Evolutionary conservation across 2,888 invertebrate genomes (phyloP), one percentile per base, ranked within the genome.

Genomic region (Yponomeuta sedellus): DNA sequence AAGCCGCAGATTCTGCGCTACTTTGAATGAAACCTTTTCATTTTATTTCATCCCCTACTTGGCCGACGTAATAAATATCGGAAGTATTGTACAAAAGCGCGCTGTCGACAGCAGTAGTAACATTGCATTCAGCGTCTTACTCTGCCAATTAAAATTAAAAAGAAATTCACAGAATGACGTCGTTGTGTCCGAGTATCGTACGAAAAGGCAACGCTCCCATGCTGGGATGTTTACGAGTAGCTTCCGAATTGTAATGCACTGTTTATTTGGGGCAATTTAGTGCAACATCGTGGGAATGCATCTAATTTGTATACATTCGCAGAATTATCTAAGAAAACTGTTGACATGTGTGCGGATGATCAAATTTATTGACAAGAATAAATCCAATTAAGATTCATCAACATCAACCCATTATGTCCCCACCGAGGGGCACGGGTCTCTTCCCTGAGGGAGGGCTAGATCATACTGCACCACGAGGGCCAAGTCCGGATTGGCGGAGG

Each of bases 231-330:
- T 59, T 59, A 67, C 16, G 75, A 77, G 75, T 79, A 77, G 81
- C 80, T 69, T 84, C 83, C 85, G 82, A 80, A 73, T 75, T 71
- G 68, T 52, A 74, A 75, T 71, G 75, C 34, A 34, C 3, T 70
- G 76, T 75, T 61, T 61, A 61, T 61, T 61, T 61, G 28, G 61
- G 61, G 76, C 77, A 72, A 19, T 67, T 68, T 44, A 61, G 67
- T 61, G 66, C 65, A 64, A 22, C 28, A 64, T 72, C 85, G 86
- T 87, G 87, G 80, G 86, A 87, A 86, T 69, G 10, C 70, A 52
- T 66, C 74, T 78, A 78, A 80, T 84, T 82, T 82, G 75, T 67
- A 67, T 68, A 66, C 67, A 68, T 11, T 22, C 4, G 25, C 22
- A 11, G 11, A 22, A 59, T 59, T 25, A 25, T 59, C 20, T 22